Evolutionary conservation across 2,888 invertebrate species (phyloP).

Genomic region (Acrobasis consociella): DNA sequence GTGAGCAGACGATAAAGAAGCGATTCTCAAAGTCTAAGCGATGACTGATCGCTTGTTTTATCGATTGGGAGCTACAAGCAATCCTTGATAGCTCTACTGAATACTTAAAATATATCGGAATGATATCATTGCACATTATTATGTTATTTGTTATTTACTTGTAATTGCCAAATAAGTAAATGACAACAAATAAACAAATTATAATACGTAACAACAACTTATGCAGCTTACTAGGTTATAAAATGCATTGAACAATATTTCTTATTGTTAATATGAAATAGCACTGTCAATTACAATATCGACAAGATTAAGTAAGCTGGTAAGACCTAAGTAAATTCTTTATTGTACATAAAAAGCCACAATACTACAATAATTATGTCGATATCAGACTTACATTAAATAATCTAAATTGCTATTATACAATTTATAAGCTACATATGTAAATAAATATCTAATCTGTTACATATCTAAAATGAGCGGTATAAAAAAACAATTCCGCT

Average conservation of each 20-base stretch:
- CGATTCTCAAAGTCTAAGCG: slow-evolving; percentile 3
- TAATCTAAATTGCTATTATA: not conserved
- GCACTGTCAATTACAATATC: no score
- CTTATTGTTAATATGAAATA: no score
- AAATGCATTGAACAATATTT: no score
- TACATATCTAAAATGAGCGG: slow-evolving; percentile 12
- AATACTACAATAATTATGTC: no score
- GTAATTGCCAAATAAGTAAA: not conserved
- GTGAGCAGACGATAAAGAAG: slow-evolving; percentile 14
- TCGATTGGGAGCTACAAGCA: slow-evolving; percentile 1
- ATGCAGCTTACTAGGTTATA: no score
- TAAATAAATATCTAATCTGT: slow-evolving; percentile 6
- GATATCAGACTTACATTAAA: not conserved
- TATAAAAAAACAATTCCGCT: slow-evolving; percentile 30
- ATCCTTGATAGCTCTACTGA: not conserved
- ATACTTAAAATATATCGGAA: not conserved
- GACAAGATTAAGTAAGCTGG: no score
- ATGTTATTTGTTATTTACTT: no score
- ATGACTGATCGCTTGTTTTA: slow-evolving; percentile 16
- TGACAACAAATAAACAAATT: not conserved
- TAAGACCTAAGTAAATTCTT: no score
- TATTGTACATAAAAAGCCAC: no score
- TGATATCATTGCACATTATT: not conserved
- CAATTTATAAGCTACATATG: not conserved
- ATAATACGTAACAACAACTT: no score